phyloP scores from a whole-genome alignment of 2,797 vertebrate species.

The Peromyscus aztecus region DNA sequence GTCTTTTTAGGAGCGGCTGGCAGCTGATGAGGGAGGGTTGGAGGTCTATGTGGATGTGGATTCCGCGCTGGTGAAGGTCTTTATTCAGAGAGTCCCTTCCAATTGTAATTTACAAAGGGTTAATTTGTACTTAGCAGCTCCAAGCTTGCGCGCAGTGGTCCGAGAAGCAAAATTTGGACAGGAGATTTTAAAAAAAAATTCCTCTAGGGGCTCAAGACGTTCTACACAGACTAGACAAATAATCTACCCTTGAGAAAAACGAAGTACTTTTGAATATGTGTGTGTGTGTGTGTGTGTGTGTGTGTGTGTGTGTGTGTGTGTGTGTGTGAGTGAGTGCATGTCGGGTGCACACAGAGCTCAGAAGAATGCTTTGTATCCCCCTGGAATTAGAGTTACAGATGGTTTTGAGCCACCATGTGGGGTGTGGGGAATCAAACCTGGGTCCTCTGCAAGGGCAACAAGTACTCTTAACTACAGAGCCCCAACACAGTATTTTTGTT shows the following conservation, averaged over 20 bases:
- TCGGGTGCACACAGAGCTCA: neutral
- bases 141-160: neutral
- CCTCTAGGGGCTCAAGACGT: neutral
- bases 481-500: neutral
- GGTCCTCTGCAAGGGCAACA: neutral
- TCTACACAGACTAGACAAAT: neutral
- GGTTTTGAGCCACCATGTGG: neutral
- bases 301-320: too few relatives aligned
- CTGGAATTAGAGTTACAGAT: neutral
- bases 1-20: neutral
- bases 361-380: neutral
- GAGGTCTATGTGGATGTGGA: neutral
- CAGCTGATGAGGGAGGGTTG: neutral
- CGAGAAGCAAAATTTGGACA: neutral
- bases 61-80: neutral
- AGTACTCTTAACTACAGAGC: neutral
- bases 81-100: neutral
- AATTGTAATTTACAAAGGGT: neutral
- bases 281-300: too few relatives aligned
- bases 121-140: neutral
- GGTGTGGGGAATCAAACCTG: neutral
- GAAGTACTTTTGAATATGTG: neutral
- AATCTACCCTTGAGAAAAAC: neutral
- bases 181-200: neutral
- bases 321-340: too few relatives aligned